Evolutionary conservation across 92 coral and sea anemone genomes (phyloP).

Genomic region (Epizoanthus stellaris): DNA sequence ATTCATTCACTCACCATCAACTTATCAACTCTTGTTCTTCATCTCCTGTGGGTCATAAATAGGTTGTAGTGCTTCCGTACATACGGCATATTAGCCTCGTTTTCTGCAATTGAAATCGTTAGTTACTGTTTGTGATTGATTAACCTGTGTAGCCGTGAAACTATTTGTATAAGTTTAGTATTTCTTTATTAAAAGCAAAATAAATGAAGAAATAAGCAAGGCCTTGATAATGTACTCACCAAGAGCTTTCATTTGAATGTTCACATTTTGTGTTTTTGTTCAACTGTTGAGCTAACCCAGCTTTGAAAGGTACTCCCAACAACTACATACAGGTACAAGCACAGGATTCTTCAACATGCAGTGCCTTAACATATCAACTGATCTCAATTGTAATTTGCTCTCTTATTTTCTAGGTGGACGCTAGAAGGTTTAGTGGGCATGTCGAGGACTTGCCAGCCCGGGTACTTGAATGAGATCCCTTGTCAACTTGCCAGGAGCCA

Average conservation of each 20-base stretch:
- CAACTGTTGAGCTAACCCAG: too few species aligned
- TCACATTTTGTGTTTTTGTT: neutral
- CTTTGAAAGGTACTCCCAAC: too few species aligned
- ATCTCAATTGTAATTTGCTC: neutral
- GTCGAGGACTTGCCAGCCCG: neutral
- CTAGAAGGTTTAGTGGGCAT: neutral
- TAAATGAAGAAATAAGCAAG: too few species aligned
- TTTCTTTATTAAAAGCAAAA: too few species aligned
- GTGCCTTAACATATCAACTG: neutral
- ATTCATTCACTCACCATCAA: neutral
- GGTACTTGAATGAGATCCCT: neutral
- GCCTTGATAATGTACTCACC: too few species aligned
- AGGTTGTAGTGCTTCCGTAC: neutral
- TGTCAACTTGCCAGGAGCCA: neutral
- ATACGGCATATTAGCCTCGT: neutral
- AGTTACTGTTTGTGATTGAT: neutral
- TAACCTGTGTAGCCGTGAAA: too few species aligned
- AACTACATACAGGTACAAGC: too few species aligned
- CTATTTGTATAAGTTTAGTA: too few species aligned
- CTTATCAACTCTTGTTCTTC: constrained; percentile 17
- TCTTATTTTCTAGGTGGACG: constrained; percentile 17
- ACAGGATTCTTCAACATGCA: neutral
- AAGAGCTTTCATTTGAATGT: neutral
- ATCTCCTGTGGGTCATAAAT: constrained; percentile 28
- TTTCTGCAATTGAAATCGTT: neutral